Evolutionary conservation across 1,140 invertebrate species (phyloP), one percentile per base, ranked within the genome.

Genomic region (Gryon sp.): DNA sequence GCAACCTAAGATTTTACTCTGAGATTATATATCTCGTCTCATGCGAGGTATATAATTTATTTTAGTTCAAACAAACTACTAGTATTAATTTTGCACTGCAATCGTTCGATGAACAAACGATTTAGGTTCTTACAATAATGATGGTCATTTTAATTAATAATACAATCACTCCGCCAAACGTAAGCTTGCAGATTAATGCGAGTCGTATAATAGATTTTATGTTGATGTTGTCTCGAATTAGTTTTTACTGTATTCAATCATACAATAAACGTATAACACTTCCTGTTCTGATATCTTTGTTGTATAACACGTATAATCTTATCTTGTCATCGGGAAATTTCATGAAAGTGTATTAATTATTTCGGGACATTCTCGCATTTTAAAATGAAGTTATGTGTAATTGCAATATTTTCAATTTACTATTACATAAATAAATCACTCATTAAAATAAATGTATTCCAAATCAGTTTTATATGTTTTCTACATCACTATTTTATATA

Each of bases 91-190:
- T 48, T 60, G 36, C 45, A 16, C 14, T 16, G 32, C 38, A 45
- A 63, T 45, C 28, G n/a, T 24, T 20, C 14, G n/a, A 2, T 26
- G 15, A 9, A 12, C 15, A 40, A 43, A 41, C 48, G 32, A 57
- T 40, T 3, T 3, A 8, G 26, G 1, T 36, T 18, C 26, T 38
- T 15, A 36, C 12, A 52, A 65, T 57, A 57, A 43, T 34, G 41
- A 57, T 41, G 8, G 20, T 34, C 30, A 32, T n/a, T 66, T 74
- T 66, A 65, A 75, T 75, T 66, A 62, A 22, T 3, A 12, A 15
- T 60, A 55, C 36, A 45, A 75, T 75, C 55, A 41, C 14, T 16
- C 7, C 28, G 22, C 59, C 32, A 59, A 40, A 4, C 24, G 22
- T 1, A 16, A 26, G 11, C 19, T 40, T 32, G 15, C 22, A 36